Evolutionary conservation across 2,113 vertebrate genomes (phyloP).

Genomic region (Cinclus mexicanus): DNA sequence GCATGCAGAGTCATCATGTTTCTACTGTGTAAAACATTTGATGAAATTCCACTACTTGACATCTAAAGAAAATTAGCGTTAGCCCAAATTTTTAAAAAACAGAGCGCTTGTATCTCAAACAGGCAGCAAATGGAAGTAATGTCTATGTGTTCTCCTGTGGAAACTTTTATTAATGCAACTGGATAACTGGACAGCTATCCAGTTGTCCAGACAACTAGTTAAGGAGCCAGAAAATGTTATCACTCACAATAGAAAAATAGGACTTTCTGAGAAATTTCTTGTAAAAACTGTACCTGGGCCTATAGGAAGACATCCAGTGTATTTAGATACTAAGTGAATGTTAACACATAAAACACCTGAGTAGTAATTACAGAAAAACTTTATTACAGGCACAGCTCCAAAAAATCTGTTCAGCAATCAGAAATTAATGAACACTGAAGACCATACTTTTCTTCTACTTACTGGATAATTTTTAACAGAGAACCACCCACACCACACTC

Average conservation of each 20-base stretch:
- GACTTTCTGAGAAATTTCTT: not conserved
- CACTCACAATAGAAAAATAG: not conserved
- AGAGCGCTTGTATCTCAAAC: not conserved
- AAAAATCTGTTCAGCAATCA: not conserved
- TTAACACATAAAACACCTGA: not conserved
- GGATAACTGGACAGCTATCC: not conserved
- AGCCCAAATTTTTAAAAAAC: not conserved
- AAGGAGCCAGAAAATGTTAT: not conserved
- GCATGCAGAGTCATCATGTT: too few species aligned
- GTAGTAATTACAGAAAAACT: not conserved
- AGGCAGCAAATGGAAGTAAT: not conserved
- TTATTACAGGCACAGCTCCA: not conserved
- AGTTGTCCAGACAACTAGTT: not conserved
- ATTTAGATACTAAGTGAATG: not conserved
- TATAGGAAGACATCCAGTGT: not conserved
- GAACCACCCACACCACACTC: not conserved
- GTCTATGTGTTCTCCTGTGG: rapidly evolving
- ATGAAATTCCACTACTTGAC: not conserved
- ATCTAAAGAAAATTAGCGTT: not conserved
- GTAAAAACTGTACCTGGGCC: not conserved
- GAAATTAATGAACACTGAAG: not conserved
- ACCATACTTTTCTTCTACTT: not conserved
- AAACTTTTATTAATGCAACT: not conserved
- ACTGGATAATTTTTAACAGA: not conserved
- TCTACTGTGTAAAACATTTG: not conserved